A percentile compares a stretch with the other conserved stretches of the same genome.
These are phyloP conservation scores for Perca schrenkii DNA, from an alignment of 2,113 vertebrate genomes.

Conservation along the genomic window DNA sequence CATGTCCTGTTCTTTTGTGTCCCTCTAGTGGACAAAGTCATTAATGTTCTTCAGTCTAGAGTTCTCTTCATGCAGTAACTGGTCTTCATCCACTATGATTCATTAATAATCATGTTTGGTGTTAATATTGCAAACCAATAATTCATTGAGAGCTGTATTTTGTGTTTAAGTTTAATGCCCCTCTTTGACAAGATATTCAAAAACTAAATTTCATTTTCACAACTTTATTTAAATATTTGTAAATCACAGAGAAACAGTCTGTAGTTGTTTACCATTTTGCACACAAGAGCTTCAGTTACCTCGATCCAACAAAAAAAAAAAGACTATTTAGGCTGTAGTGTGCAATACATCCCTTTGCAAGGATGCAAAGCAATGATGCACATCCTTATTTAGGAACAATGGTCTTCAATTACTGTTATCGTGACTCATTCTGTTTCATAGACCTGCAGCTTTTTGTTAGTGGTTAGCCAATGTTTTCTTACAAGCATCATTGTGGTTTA, in stretches of 20 bases:
- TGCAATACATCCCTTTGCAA: neutral
- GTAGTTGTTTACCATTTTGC: neutral
- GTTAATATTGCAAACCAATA: neutral
- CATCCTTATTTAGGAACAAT: slow-evolving; percentile 18
- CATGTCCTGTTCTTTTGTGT: slow-evolving; percentile 15
- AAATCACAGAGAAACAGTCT: neutral
- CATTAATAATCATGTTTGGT: neutral
- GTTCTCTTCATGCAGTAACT: neutral
- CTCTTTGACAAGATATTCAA: neutral
- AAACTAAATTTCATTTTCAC: neutral
- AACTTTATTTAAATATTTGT: neutral
- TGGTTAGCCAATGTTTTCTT: slow-evolving; percentile 26
- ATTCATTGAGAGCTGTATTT: neutral
- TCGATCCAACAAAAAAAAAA: neutral
- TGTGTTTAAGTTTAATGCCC: neutral
- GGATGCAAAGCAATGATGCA: slow-evolving; percentile 5
- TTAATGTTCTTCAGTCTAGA: neutral
- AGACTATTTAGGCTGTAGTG: neutral
- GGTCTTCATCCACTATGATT: neutral
- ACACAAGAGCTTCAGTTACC: neutral
- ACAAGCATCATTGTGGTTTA: slow-evolving; percentile 24
- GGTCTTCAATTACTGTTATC: slow-evolving; percentile 38
- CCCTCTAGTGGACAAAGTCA: slow-evolving; percentile 72
- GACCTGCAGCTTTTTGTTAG: slow-evolving; percentile 12
- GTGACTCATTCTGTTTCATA: slow-evolving; percentile 50